Conservation (phyloP, 2,113 vertebrate species). For the Tauraco erythrolophus region DNA sequence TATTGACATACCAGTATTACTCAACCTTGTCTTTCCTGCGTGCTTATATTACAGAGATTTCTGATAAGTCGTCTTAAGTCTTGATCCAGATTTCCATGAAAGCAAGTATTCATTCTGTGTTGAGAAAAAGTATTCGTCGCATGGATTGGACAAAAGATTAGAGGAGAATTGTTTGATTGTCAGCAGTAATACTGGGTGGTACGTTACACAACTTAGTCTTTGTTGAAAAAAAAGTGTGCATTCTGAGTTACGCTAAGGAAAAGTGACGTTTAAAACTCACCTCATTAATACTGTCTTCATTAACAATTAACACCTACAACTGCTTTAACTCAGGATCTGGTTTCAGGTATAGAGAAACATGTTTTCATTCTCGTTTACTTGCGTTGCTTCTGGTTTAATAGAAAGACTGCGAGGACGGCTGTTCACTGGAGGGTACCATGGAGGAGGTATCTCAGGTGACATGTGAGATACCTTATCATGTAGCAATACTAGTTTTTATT, state of each 20-base stretch:
- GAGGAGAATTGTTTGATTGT: background rate
- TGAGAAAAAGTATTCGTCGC: background rate
- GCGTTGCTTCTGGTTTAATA: background rate
- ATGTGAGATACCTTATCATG: background rate
- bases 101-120: background rate
- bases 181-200: background rate
- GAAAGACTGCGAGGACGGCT: background rate
- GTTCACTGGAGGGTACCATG: background rate
- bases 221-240: background rate
- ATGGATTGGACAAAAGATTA: background rate
- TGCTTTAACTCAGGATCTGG: background rate
- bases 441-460: background rate
- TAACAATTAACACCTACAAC: background rate
- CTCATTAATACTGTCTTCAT: background rate
- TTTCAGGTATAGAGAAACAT: background rate
- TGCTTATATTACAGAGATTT: background rate
- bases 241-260: background rate
- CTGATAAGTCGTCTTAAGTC: background rate
- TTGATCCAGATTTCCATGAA: background rate
- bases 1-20: background rate
- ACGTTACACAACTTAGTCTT: background rate
- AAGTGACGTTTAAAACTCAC: background rate
- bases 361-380: background rate
- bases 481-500: background rate
- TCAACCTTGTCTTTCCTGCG: background rate